Conservation (phyloP, 2,888 invertebrate species). For the Hypsopygia costalis region DNA sequence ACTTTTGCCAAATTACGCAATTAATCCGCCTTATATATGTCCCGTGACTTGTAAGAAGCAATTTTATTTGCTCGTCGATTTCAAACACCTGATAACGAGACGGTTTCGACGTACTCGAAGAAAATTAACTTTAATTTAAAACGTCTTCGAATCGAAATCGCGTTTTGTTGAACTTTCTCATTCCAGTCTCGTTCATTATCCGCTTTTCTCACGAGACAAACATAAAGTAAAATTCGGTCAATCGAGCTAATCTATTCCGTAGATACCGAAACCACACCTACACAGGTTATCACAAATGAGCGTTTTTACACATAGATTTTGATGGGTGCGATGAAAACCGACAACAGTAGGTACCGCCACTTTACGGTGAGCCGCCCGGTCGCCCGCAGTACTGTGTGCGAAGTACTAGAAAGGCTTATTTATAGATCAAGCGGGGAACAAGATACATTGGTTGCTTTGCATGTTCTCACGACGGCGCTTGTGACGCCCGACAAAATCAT, state of each 20-base stretch:
- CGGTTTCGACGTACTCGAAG: constrained; percentile 23
- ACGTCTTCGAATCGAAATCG: constrained; percentile 11
- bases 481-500: constrained; percentile 51
- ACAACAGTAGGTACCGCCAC: constrained; percentile 26
- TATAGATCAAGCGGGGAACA: constrained; percentile 28
- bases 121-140: constrained; percentile 29
- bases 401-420: constrained; percentile 18
- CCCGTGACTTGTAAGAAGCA: constrained; percentile 34
- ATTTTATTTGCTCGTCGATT: constrained; percentile 38
- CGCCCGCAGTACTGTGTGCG: constrained; percentile 21
- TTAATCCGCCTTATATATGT: constrained; percentile 37
- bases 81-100: constrained; percentile 35
- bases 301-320: constrained; percentile 54
- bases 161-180: constrained; percentile 41
- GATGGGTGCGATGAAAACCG: constrained; percentile 46
- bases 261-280: constrained; percentile 55
- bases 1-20: constrained; percentile 61
- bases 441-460: constrained; percentile 37
- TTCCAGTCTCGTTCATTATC: constrained; percentile 38
- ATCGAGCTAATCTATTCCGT: constrained; percentile 63
- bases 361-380: constrained; percentile 21
- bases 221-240: constrained; percentile 54
- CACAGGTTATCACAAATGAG: constrained; percentile 58
- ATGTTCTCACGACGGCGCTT: constrained; percentile 76
- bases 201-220: constrained; percentile 66